phyloP scores from a whole-genome alignment of 2,888 invertebrate species.

The Leptura quadrifasciata region DNA sequence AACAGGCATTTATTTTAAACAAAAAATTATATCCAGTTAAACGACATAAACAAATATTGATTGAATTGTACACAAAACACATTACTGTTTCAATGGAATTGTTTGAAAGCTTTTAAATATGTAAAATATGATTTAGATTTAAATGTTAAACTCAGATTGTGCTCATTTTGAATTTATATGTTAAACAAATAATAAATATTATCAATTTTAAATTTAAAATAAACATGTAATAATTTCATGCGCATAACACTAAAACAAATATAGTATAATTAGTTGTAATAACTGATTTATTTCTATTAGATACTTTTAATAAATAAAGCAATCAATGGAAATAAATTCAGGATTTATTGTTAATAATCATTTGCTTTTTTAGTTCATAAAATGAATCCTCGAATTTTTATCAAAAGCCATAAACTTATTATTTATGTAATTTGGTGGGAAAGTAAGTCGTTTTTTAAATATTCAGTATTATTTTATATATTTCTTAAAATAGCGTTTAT shows the following conservation, averaged over 20 bases:
- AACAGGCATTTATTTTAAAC: not conserved
- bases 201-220: constrained; percentile 13
- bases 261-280: not conserved
- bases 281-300: not conserved
- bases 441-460: too few relatives aligned
- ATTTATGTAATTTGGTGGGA: too few relatives aligned
- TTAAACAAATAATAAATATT: constrained; percentile 14
- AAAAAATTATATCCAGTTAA: not conserved
- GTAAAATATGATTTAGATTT: constrained; percentile 19
- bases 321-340: not conserved
- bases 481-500: too few relatives aligned
- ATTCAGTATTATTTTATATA: too few relatives aligned
- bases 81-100: not conserved
- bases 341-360: not conserved
- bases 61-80: not conserved
- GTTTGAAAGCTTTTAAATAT: constrained; percentile 16
- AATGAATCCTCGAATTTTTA: not conserved
- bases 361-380: not conserved
- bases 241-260: constrained; percentile 14
- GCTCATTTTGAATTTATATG: not conserved
- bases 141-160: not conserved
- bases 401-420: not conserved
- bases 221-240: constrained; percentile 31
- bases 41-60: not conserved
- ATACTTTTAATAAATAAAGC: not conserved